Evolutionary conservation across 2,888 invertebrate genomes (phyloP).

Genomic region (Thera obeliscata): DNA sequence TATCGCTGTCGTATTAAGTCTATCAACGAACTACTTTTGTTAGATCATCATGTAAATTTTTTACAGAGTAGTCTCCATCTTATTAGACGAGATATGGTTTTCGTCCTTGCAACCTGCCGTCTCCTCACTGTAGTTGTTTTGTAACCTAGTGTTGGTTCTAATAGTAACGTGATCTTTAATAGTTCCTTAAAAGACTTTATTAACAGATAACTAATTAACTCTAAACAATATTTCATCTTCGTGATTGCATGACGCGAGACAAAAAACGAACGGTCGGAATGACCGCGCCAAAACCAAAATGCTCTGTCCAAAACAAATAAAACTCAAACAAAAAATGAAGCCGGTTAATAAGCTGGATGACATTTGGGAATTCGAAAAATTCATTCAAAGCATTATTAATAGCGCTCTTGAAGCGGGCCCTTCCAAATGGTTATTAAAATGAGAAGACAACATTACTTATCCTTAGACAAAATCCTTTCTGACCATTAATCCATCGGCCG

Average conservation of each 20-base stretch:
- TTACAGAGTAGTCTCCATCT: no score
- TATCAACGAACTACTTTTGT: no score
- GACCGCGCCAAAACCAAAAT: constrained; percentile 83
- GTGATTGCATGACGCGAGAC: constrained; percentile 77
- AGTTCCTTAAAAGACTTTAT: constrained; percentile 68
- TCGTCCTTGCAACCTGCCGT: no score
- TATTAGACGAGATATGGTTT: no score
- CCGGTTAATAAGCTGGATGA: constrained; percentile 84
- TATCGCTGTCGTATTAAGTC: no score
- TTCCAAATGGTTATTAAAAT: constrained; percentile 71
- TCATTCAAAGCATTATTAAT: constrained; percentile 81
- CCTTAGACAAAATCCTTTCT: constrained; percentile 62
- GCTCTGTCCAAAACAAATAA: constrained; percentile 79
- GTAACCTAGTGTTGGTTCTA: not conserved
- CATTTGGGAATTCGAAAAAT: constrained; percentile 83
- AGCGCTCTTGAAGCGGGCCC: constrained; percentile 71
- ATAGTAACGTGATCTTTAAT: not conserved
- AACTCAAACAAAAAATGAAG: constrained; percentile 80
- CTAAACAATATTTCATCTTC: constrained; percentile 81
- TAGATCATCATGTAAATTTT: no score
- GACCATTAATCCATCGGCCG: constrained; percentile 55
- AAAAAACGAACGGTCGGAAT: constrained; percentile 80
- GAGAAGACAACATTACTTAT: constrained; percentile 67
- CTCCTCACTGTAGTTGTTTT: no score
- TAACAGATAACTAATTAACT: constrained; percentile 78